Conservation (phyloP, 2,113 vertebrate genomes). For the Jacana jacana region DNA sequence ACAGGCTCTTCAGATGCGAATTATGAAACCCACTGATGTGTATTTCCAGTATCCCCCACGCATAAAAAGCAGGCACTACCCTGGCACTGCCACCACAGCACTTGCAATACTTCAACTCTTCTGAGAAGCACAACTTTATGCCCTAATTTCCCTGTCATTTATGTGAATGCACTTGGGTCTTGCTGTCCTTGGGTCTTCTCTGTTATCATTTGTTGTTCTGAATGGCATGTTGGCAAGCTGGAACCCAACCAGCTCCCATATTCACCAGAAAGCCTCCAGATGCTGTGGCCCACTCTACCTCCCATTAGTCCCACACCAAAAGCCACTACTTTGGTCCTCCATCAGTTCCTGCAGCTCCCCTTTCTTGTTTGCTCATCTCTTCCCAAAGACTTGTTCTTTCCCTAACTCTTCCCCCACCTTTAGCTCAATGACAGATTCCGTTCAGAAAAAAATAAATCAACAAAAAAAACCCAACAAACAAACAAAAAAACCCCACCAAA, state of each 20-base stretch:
- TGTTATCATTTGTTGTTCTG: neutral
- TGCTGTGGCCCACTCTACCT: neutral
- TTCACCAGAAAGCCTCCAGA: neutral
- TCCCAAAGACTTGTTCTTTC: neutral
- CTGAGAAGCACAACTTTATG: neutral
- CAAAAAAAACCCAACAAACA: too few species aligned
- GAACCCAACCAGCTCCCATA: neutral
- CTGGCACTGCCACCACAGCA: neutral
- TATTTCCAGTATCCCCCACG: neutral
- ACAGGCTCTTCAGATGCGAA: neutral
- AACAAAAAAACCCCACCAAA: neutral
- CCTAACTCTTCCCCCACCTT: neutral
- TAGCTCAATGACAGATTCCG: neutral
- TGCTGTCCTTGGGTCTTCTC: neutral
- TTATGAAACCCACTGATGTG: accelerated
- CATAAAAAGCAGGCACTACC: accelerated
- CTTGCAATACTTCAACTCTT: neutral
- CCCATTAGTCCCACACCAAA: neutral
- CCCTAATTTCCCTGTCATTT: neutral
- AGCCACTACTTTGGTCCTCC: neutral
- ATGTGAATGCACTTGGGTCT: accelerated
- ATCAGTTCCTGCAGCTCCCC: neutral
- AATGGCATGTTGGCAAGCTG: neutral
- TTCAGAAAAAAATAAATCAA: neutral
- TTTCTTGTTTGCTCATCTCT: neutral